A percentile compares a stretch with the other conserved stretches of the same genome.
These are phyloP conservation scores for Nycticorax nycticorax DNA, from an alignment of 2,113 vertebrate genomes.

Conservation along the genomic window DNA sequence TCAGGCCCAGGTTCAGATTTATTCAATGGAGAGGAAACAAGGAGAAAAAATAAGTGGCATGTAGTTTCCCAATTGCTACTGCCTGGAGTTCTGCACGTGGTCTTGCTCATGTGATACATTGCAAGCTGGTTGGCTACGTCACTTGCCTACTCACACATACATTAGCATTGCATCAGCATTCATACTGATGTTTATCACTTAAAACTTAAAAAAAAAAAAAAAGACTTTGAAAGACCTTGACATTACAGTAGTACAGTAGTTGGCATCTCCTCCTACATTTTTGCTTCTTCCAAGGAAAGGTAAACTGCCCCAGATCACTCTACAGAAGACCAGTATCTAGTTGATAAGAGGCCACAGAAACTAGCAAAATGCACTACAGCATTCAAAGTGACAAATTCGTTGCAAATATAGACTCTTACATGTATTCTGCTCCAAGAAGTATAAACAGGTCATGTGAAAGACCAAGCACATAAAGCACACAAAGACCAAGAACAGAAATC, in stretches of 20 bases:
- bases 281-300: not conserved
- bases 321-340: not conserved
- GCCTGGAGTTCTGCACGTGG: not conserved
- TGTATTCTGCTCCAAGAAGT: not conserved
- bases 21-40: not conserved
- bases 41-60: not conserved
- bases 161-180: not conserved
- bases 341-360: not conserved
- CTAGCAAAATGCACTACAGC: not conserved
- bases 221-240: not conserved
- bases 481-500: not conserved
- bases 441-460: not conserved
- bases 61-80: not conserved
- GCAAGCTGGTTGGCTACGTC: not conserved
- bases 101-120: not conserved
- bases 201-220: not conserved
- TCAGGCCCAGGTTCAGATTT: not conserved
- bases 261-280: slow-evolving; percentile 1
- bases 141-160: not conserved
- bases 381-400: not conserved
- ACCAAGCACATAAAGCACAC: not conserved
- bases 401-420: not conserved
- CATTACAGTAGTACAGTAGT: not conserved
- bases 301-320: not conserved
- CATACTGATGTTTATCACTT: not conserved